phyloP scores from a whole-genome alignment of 2,113 vertebrate genomes.

The Butorides virescens region DNA sequence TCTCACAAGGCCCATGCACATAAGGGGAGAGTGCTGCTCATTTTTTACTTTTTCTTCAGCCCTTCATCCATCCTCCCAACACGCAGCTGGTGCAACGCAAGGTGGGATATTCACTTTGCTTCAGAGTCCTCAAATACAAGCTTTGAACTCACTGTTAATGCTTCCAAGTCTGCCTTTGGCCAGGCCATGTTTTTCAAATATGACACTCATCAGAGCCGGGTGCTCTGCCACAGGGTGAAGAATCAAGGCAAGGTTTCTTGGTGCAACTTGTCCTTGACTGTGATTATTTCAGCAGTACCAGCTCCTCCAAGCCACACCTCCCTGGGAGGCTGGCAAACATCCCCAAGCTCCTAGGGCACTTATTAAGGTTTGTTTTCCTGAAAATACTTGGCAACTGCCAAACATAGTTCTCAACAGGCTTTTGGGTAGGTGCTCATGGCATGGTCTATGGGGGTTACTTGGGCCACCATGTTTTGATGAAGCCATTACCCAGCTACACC shows the following conservation, averaged over 20 bases:
- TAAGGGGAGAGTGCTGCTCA: neutral
- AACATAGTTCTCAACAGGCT: neutral
- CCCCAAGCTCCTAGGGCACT: neutral
- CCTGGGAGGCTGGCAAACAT: neutral
- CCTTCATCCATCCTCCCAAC: neutral
- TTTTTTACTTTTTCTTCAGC: neutral
- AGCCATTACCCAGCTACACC: neutral
- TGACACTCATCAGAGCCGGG: neutral
- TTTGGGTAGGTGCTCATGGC: neutral
- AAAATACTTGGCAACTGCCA: neutral
- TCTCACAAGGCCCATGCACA: neutral
- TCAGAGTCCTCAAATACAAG: neutral
- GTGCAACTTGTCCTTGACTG: neutral
- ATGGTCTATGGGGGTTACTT: neutral
- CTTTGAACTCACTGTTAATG: neutral
- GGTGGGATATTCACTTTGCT: neutral
- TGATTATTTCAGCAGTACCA: neutral
- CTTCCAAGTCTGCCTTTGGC: neutral
- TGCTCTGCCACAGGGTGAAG: neutral
- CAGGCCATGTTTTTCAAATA: neutral
- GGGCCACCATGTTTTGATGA: neutral
- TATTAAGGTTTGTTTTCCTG: neutral
- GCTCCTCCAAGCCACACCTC: rapidly evolving
- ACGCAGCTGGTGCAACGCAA: neutral
- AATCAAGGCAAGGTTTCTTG: neutral